Base-by-base conservation (phyloP, 2,888 invertebrate species). In the Chalcis sispes region DNA sequence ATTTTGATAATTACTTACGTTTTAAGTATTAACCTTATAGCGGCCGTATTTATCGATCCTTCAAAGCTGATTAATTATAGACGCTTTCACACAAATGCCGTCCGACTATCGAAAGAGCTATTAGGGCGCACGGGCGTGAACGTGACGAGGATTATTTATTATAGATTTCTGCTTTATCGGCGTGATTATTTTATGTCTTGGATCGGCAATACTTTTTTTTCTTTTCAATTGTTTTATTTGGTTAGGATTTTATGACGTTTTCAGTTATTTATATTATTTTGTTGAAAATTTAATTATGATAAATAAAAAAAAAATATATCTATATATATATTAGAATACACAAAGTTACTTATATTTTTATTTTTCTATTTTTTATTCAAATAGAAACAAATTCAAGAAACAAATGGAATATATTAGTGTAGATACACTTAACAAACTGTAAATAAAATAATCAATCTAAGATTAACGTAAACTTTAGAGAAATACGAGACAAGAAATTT, bases 41-140 rank as follows among this genome's bases (percentile, higher is more conserved):
- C 71, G 75, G 58, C 61, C 72, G 72, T 77, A 72, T 76, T 78
- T 72, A 70, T 77, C 80, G 77, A 79, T 82, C 80, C 69, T 79
- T 79, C 81, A 75, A 74, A 76, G 75, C 66, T 71, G 61, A 76
- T 76, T 42, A 61, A 70, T 58, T 58, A 48, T 1, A 32, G 59
- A 52, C 59, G 32, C 23, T 66, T 66, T 72, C 36, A 58, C 36
- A 56, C 65, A 36, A 64, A 65, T 75, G 71, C 75, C 75, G 71
- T 75, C 75, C 75, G 65, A 64, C 75, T 71, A 66, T 75, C 75
- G 71, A 59, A 64, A n/a, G 50, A 61, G 62, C 61, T 46, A 54
- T 46, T 46, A 48, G n/a, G 18, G 36, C 23, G 15, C 54, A 46
- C 13, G 46, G 40, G 32, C 56, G 46, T 48, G 29, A 20, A 50